Conservation (phyloP, 2,113 vertebrate genomes). For the Saguinus imperator region DNA sequence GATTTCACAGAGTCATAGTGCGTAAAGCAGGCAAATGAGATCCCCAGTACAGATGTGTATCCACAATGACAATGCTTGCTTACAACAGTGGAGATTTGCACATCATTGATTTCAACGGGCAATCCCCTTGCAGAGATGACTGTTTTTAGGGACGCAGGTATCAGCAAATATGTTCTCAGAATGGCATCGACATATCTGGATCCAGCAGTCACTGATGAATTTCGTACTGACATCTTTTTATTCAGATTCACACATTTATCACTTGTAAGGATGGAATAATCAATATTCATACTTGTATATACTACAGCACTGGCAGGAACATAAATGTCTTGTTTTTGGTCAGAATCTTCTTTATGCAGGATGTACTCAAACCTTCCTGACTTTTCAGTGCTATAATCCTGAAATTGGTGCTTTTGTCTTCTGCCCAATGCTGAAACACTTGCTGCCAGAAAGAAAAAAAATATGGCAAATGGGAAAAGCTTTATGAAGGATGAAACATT, state of each 20-base stretch:
- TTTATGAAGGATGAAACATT: neutral
- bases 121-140: neutral
- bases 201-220: neutral
- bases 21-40: neutral
- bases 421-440: neutral
- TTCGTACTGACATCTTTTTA: neutral
- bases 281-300: neutral
- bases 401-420: neutral
- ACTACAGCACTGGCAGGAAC: neutral
- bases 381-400: neutral
- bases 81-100: too few relatives aligned
- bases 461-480: accelerated
- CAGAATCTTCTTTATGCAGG: neutral
- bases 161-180: neutral
- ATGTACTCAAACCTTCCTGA: neutral
- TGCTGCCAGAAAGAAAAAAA: neutral
- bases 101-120: neutral
- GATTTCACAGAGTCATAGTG: neutral
- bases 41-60: accelerated
- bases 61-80: neutral
- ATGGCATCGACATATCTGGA: neutral
- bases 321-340: neutral
- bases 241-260: neutral
- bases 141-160: neutral
- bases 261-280: neutral